A percentile compares a stretch with the other conserved stretches of the same genome.
phyloP scores from a whole-genome alignment of 2,888 invertebrate species.

The Lobophora halterata region DNA sequence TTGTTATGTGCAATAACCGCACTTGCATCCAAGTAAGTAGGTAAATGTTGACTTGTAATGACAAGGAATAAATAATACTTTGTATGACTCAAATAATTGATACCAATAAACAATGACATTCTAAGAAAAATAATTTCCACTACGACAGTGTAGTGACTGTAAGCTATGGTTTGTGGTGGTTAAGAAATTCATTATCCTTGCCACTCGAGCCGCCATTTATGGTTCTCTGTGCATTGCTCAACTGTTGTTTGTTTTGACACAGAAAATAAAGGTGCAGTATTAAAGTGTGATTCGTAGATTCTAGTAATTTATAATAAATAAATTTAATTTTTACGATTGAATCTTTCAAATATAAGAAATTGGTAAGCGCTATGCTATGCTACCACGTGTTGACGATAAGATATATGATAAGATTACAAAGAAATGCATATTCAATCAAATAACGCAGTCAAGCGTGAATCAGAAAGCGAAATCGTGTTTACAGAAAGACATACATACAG shows the following conservation, averaged over 20 bases:
- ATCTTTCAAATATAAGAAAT: constrained; percentile 1
- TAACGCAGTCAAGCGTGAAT: constrained; percentile 27
- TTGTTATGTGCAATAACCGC: constrained; percentile 30
- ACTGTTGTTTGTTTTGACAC: constrained; percentile 1
- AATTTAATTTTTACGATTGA: no score
- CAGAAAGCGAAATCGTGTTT: constrained; percentile 31
- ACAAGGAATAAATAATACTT: constrained; percentile 8
- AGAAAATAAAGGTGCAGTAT: no score
- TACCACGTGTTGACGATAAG: no score
- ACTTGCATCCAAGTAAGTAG: constrained; percentile 8
- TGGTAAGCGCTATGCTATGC: no score
- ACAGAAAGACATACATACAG: no score
- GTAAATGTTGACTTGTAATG: constrained; percentile 3
- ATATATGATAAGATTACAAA: constrained; percentile 1
- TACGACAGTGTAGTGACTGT: no score
- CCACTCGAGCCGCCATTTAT: constrained; percentile 8
- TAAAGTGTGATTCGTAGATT: no score
- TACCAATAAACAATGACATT: constrained; percentile 14
- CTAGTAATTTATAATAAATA: no score
- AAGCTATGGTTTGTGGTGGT: constrained; percentile 8
- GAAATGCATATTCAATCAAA: constrained; percentile 12
- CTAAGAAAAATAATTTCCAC: constrained; percentile 26
- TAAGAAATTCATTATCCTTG: constrained; percentile 14
- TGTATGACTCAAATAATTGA: constrained; percentile 21
- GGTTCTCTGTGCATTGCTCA: constrained; percentile 19